A percentile compares a stretch with the other conserved stretches of the same genome.
Evolutionary conservation across 2,888 invertebrate genomes (phyloP).

Genomic region (Cheilosia impressa): DNA sequence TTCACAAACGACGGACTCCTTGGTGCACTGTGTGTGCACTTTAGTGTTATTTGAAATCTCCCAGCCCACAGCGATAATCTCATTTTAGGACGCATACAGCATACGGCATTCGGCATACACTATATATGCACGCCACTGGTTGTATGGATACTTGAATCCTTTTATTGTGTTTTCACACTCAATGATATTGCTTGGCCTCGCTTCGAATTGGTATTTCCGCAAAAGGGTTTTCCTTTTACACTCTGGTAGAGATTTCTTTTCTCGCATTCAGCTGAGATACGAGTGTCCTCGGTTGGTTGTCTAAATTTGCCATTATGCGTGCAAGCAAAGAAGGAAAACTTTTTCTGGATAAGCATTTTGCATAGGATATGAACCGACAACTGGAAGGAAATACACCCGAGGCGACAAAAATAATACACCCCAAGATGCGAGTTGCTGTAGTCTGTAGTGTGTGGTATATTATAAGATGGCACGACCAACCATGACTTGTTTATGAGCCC

Average conservation of each 20-base stretch:
- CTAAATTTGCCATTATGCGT: constrained; percentile 3
- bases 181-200: constrained; percentile 27
- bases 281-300: neutral
- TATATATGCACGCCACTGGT: constrained; percentile 1
- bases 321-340: constrained; percentile 7
- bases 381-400: constrained; percentile 21
- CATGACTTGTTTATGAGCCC: constrained; percentile 44
- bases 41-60: constrained; percentile 28
- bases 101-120: too few species aligned
- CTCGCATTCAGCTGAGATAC: neutral
- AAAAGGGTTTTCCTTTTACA: constrained; percentile 21
- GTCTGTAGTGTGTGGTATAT: neutral
- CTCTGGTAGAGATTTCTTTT: neutral
- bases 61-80: constrained; percentile 21
- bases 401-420: constrained; percentile 23
- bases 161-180: constrained; percentile 56
- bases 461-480: constrained; percentile 5
- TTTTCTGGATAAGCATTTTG: constrained; percentile 46
- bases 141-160: constrained; percentile 19
- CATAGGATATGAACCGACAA: constrained; percentile 50
- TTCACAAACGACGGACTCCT: neutral
- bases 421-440: constrained; percentile 22
- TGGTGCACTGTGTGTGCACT: constrained; percentile 4
- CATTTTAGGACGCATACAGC: constrained; percentile 15
- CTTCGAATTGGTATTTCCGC: constrained; percentile 27